Conservation (phyloP, 2,888 invertebrate genomes). For the Mythimna albipuncta region DNA sequence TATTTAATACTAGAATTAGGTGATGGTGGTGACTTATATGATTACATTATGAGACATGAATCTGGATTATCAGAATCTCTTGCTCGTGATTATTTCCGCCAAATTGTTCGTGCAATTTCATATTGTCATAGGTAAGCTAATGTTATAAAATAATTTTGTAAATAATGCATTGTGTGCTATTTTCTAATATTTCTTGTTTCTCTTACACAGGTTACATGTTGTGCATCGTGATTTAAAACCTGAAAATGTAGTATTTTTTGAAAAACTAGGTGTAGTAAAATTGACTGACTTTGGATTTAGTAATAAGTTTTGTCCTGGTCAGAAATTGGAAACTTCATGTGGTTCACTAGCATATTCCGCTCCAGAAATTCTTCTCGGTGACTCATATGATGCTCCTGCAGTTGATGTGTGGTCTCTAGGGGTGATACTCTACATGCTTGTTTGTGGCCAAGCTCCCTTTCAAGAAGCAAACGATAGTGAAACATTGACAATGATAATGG, state of each 20-base stretch:
- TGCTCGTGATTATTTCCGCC: constrained; percentile 97
- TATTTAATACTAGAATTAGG: constrained; percentile 99
- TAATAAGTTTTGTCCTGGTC: constrained; percentile 98
- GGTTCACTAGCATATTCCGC: constrained; percentile 99
- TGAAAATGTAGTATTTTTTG: constrained; percentile 99
- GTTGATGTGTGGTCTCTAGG: constrained; percentile 99
- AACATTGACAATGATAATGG: constrained; percentile 99
- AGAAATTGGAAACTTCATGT: constrained; percentile 99
- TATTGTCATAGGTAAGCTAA: constrained; percentile 97
- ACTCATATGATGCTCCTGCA: constrained; percentile 99
- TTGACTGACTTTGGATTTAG: constrained; percentile 99
- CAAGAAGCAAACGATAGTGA: constrained; percentile 99
- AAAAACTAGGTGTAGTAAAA: constrained; percentile 98
- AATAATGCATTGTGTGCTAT: neutral
- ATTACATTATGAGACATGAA: constrained; percentile 99
- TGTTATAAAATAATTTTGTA: neutral
- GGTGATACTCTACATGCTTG: constrained; percentile 99
- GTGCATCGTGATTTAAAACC: constrained; percentile 98
- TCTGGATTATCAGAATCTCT: constrained; percentile 95
- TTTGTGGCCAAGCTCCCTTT: constrained; percentile 99
- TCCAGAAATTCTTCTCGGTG: constrained; percentile 99
- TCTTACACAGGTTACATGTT: constrained; percentile 90
- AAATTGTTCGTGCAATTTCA: constrained; percentile 99
- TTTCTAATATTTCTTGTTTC: constrained; percentile 21
- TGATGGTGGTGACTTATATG: constrained; percentile 99